These are phyloP conservation scores for Labeo calbasu DNA, from an alignment of 2,797 vertebrate genomes.

Conservation along the genomic window DNA sequence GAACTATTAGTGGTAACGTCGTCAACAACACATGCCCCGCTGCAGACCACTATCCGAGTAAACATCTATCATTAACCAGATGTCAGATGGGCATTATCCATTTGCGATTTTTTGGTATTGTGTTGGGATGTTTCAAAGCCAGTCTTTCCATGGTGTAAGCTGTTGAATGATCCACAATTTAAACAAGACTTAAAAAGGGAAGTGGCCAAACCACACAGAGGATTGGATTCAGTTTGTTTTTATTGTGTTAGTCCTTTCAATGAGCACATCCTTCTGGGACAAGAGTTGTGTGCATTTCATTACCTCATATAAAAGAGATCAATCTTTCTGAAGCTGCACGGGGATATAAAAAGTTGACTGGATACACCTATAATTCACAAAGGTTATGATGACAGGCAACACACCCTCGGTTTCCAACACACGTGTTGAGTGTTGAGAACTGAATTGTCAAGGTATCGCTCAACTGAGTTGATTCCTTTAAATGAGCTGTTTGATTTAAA, in stretches of 20 bases:
- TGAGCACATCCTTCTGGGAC: constrained; percentile 30
- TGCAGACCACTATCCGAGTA: constrained; percentile 26
- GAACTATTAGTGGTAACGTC: constrained; percentile 19
- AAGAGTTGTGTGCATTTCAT: constrained; percentile 33
- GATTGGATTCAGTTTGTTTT: constrained; percentile 32
- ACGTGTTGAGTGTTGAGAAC: not conserved
- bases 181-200: constrained; percentile 42
- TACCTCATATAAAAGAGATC: constrained; percentile 25
- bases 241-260: constrained; percentile 31
- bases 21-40: constrained; percentile 29
- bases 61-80: constrained; percentile 37
- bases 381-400: constrained; percentile 12
- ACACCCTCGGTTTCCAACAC: constrained; percentile 38
- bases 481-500: not conserved
- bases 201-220: constrained; percentile 11
- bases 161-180: constrained; percentile 34
- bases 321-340: not conserved
- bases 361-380: constrained; percentile 18
- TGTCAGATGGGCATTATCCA: constrained; percentile 29
- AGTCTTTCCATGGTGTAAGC: constrained; percentile 48
- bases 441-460: not conserved
- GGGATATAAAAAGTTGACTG: constrained; percentile 5
- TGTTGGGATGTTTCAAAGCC: constrained; percentile 35
- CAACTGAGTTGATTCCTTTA: not conserved
- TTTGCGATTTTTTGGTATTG: constrained; percentile 33